Percentiles rank a stretch among this genome's conserved stretches.
phyloP scores from a whole-genome alignment of 2,888 invertebrate species.

The Venusia cambrica region DNA sequence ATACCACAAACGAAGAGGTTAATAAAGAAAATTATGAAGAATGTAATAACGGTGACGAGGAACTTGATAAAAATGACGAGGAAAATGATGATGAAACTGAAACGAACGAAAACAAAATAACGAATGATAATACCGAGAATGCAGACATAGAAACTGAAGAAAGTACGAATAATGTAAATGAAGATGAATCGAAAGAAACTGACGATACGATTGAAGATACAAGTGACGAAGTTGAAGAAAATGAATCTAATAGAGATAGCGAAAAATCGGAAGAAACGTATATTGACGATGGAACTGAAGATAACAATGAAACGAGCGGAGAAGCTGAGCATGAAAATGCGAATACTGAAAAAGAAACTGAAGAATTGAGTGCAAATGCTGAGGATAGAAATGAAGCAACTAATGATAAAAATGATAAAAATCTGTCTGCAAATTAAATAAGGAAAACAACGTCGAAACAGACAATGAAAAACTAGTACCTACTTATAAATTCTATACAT shows the following conservation, averaged over 20 bases:
- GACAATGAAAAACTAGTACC: too few relatives aligned
- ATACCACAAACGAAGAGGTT: not conserved
- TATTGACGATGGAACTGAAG: not conserved
- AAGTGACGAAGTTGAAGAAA: too few relatives aligned
- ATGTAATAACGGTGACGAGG: too few relatives aligned
- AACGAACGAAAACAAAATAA: slow-evolving; percentile 1
- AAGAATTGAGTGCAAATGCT: too few relatives aligned
- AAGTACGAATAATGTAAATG: not conserved
- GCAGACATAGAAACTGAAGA: too few relatives aligned
- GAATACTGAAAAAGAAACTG: not conserved
- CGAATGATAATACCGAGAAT: slow-evolving; percentile 1
- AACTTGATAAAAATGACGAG: not conserved
- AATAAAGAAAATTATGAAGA: not conserved
- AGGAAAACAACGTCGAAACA: too few relatives aligned
- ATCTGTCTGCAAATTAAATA: too few relatives aligned
- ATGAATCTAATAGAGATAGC: not conserved
- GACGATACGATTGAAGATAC: slow-evolving; percentile 1
- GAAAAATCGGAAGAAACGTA: not conserved
- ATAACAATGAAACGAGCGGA: slow-evolving; percentile 1
- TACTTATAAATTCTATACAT: too few relatives aligned
- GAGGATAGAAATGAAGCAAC: too few relatives aligned
- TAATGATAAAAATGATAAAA: too few relatives aligned
- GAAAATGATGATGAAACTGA: slow-evolving; percentile 1
- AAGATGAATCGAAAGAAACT: not conserved
- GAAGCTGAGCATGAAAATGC: slow-evolving; percentile 4